These are phyloP conservation scores for Rhabdornis inornatus DNA, from an alignment of 2,113 vertebrate species.

Conservation along the genomic window DNA sequence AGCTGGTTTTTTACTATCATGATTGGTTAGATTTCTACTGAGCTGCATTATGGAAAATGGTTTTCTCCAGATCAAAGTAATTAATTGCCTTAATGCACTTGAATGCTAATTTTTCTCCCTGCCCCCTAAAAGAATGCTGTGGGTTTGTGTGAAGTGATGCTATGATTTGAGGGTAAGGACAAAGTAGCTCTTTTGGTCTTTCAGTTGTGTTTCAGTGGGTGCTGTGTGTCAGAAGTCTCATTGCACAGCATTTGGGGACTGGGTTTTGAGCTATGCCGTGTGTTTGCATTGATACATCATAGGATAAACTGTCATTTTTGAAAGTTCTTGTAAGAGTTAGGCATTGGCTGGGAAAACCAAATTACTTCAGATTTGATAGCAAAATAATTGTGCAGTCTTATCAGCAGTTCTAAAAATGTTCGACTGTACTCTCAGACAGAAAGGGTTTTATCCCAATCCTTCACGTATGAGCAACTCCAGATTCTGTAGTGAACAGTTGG, in stretches of 20 bases:
- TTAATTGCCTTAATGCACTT: neutral
- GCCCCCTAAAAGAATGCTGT: neutral
- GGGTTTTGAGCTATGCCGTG: neutral
- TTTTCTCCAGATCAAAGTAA: neutral
- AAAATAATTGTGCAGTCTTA: neutral
- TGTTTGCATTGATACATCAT: neutral
- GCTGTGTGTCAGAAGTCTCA: neutral
- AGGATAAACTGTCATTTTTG: neutral
- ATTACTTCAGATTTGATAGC: neutral
- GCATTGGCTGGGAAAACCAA: neutral
- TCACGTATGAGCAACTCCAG: neutral
- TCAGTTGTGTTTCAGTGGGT: neutral
- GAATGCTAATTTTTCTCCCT: neutral
- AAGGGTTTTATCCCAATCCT: neutral
- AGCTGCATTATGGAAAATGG: neutral
- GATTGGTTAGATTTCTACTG: neutral
- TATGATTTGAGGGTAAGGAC: neutral
- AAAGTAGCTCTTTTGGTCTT: neutral
- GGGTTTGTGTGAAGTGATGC: neutral
- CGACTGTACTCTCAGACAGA: neutral
- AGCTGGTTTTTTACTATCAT: accelerated
- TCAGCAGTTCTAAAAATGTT: neutral
- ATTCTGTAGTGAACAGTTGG: neutral
- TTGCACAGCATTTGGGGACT: neutral
- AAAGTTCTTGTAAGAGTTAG: neutral